phyloP scores from a whole-genome alignment of 2,888 invertebrate genomes.

The Clunio marinus region DNA sequence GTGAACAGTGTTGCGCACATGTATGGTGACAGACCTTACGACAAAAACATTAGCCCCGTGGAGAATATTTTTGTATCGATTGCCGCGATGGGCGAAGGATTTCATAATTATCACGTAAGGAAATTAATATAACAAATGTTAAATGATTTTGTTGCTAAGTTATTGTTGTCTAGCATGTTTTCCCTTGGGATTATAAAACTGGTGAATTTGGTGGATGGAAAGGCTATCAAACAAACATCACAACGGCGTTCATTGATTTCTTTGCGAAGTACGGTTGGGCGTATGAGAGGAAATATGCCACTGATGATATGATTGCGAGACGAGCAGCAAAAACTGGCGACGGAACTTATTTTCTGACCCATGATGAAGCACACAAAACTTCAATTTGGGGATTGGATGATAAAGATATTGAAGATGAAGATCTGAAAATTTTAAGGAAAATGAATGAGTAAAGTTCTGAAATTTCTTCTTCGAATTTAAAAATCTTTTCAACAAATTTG shows the following conservation, averaged over 20 bases:
- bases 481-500: not conserved
- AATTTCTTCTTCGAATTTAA: not conserved
- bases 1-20: slow-evolving; percentile 95
- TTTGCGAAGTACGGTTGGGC: slow-evolving; percentile 78
- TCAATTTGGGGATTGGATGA: slow-evolving; percentile 64
- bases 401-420: slow-evolving; percentile 56
- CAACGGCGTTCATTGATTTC: slow-evolving; percentile 74
- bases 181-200: slow-evolving; percentile 66
- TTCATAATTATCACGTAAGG: slow-evolving; percentile 75
- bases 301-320: slow-evolving; percentile 56
- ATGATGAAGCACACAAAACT: slow-evolving; percentile 48
- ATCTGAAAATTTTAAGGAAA: slow-evolving; percentile 54
- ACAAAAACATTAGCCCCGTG: slow-evolving; percentile 71
- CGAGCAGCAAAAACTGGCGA: slow-evolving; percentile 59
- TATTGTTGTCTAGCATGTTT: slow-evolving; percentile 76
- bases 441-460: slow-evolving; percentile 54
- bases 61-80: slow-evolving; percentile 70
- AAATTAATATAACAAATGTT: slow-evolving; percentile 54
- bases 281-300: slow-evolving; percentile 65
- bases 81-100: slow-evolving; percentile 73
- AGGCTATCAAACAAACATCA: slow-evolving; percentile 62
- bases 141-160: slow-evolving; percentile 53
- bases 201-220: slow-evolving; percentile 62
- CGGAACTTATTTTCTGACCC: slow-evolving; percentile 53
- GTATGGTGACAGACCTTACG: slow-evolving; percentile 90